Conservation (phyloP, 2,888 invertebrate genomes). For the Xylocampa areola region DNA sequence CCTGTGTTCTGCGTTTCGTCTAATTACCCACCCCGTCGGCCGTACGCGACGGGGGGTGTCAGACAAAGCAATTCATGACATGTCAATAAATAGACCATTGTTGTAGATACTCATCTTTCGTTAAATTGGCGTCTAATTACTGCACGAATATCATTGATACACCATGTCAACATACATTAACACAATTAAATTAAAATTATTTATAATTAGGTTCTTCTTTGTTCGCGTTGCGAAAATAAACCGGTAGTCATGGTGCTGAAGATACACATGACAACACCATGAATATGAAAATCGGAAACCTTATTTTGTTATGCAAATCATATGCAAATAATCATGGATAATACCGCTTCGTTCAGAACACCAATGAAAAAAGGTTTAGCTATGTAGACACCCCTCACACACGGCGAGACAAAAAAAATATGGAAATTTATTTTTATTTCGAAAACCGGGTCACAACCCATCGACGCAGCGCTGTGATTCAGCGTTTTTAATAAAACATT, state of each 20-base stretch:
- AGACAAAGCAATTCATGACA: constrained; percentile 6
- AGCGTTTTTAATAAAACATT: constrained; percentile 28
- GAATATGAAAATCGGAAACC: constrained; percentile 56
- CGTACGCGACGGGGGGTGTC: background rate
- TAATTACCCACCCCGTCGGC: background rate
- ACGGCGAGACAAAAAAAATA: constrained; percentile 52
- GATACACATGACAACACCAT: constrained; percentile 47
- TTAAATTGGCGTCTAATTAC: background rate
- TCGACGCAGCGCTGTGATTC: constrained; percentile 31
- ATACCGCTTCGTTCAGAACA: constrained; percentile 12
- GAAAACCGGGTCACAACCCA: constrained; percentile 63
- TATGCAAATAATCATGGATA: constrained; percentile 45
- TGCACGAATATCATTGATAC: constrained; percentile 3
- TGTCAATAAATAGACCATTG: background rate
- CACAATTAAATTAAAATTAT: constrained; percentile 9
- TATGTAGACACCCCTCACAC: constrained; percentile 27
- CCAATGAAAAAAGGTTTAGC: constrained; percentile 12
- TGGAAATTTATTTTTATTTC: constrained; percentile 61
- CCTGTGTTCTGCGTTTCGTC: no score
- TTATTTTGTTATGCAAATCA: constrained; percentile 60
- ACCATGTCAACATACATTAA: constrained; percentile 3
- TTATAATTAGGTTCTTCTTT: constrained; percentile 19
- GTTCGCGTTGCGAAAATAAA: constrained; percentile 23
- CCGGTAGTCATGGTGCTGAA: constrained; percentile 16
- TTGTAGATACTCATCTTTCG: background rate